Conservation (phyloP, 2,888 invertebrate species). For the Drosophila mulleri region DNA sequence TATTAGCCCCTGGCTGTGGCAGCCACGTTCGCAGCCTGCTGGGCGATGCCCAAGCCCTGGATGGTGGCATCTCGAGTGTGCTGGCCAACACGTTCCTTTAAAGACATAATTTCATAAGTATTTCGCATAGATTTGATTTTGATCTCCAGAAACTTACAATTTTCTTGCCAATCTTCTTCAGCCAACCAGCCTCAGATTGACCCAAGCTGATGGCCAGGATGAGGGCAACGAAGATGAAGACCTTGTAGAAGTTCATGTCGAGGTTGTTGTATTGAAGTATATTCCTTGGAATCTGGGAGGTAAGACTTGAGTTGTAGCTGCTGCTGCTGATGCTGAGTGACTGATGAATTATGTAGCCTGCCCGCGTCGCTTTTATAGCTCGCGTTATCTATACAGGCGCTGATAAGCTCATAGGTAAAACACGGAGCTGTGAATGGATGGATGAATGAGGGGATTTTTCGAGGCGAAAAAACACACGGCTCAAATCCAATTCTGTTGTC, state of each 20-base stretch:
- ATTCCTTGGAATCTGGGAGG: conserved; percentile 22
- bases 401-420: conserved; percentile 3
- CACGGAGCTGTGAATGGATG: background rate
- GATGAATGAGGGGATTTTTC: conserved; percentile 16
- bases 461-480: conserved; percentile 26
- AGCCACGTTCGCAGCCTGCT: conserved; percentile 76
- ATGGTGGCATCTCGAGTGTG: conserved; percentile 37
- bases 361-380: conserved; percentile 23
- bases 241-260: conserved; percentile 63
- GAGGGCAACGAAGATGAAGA: too few relatives aligned
- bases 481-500: background rate
- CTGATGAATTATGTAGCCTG: conserved; percentile 29
- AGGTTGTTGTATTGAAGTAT: conserved; percentile 1
- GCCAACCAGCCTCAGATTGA: conserved; percentile 76
- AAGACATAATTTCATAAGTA: too few relatives aligned
- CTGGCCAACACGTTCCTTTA: too few relatives aligned
- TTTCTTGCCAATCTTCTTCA: conserved; percentile 26
- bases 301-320: background rate
- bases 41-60: conserved; percentile 66
- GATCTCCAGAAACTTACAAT: too few relatives aligned
- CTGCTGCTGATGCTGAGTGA: conserved; percentile 8
- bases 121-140: too few relatives aligned
- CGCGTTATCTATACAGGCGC: background rate
- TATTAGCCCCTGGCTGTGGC: conserved; percentile 61
- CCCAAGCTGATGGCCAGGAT: conserved; percentile 65